These are phyloP conservation scores for Microplitis mediator DNA, from an alignment of 1,140 invertebrate species.

Conservation along the genomic window DNA sequence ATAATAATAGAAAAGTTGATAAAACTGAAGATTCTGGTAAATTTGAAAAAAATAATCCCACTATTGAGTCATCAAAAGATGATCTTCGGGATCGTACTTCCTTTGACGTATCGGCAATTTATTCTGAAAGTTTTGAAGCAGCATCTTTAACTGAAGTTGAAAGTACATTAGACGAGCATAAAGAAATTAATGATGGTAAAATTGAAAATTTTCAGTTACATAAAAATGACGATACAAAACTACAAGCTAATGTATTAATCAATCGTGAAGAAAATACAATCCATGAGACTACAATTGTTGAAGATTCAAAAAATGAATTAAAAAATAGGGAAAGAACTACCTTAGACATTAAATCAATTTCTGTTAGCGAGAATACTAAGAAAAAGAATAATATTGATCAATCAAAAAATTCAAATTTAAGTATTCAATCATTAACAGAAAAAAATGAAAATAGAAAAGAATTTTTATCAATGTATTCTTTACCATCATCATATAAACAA, in stretches of 20 bases:
- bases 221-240: background rate
- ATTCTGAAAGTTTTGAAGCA: constrained; percentile 25
- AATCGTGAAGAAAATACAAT: no score
- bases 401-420: no score
- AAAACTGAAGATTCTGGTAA: background rate
- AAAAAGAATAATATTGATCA: no score
- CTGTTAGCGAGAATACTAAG: no score
- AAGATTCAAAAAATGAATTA: no score
- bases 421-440: no score
- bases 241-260: background rate
- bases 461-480: background rate
- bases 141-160: background rate
- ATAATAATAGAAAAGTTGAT: background rate
- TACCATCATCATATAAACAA: no score
- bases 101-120: constrained; percentile 23
- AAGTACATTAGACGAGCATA: background rate
- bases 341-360: no score
- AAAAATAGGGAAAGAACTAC: no score
- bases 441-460: background rate
- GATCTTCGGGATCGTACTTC: constrained; percentile 22
- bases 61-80: constrained; percentile 4
- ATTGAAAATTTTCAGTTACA: background rate
- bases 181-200: background rate
- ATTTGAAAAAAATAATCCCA: background rate
- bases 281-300: no score